Percentiles rank a stretch among this genome's conserved stretches.
Conservation (phyloP, 2,797 vertebrate species). For the Paratrypauchen microcephalus region DNA sequence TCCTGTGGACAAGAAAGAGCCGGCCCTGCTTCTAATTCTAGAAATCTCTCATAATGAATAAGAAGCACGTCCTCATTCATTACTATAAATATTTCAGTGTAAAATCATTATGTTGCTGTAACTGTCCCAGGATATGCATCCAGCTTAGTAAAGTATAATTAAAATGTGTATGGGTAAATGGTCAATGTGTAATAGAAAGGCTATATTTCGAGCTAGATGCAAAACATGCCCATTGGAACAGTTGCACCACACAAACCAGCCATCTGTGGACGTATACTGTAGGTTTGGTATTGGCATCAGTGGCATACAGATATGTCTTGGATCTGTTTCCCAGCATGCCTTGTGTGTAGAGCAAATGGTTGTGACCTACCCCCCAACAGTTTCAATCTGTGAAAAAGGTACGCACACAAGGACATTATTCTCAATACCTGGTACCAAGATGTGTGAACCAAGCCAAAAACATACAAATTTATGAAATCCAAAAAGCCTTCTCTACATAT, state of each 20-base stretch:
- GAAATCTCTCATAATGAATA: neutral
- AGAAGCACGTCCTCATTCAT: neutral
- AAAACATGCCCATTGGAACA: neutral
- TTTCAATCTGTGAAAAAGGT: slow-evolving; percentile 32
- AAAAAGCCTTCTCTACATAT: neutral
- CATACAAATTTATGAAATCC: neutral
- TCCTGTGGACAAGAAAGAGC: slow-evolving; percentile 4
- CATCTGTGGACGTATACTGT: slow-evolving; percentile 63
- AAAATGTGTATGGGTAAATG: neutral
- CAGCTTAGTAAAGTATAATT: neutral
- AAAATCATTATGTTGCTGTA: neutral
- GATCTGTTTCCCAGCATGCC: slow-evolving; percentile 64
- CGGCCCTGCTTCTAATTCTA: neutral
- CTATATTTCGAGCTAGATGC: neutral
- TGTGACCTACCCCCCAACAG: slow-evolving; percentile 58
- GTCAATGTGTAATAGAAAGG: neutral
- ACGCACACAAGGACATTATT: slow-evolving; percentile 7
- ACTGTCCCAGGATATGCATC: neutral
- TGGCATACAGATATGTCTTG: slow-evolving; percentile 45
- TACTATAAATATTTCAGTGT: neutral
- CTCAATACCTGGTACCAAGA: slow-evolving; percentile 7
- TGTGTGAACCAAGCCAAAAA: slow-evolving; percentile 1
- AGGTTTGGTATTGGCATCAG: slow-evolving; percentile 43
- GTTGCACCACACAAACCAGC: slow-evolving; percentile 35
- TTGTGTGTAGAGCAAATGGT: slow-evolving; percentile 64